A percentile compares a stretch with the other conserved stretches of the same genome.
These are phyloP conservation scores for Zaprionus tsacasi DNA, from an alignment of 1,140 invertebrate genomes.

Conservation along the genomic window DNA sequence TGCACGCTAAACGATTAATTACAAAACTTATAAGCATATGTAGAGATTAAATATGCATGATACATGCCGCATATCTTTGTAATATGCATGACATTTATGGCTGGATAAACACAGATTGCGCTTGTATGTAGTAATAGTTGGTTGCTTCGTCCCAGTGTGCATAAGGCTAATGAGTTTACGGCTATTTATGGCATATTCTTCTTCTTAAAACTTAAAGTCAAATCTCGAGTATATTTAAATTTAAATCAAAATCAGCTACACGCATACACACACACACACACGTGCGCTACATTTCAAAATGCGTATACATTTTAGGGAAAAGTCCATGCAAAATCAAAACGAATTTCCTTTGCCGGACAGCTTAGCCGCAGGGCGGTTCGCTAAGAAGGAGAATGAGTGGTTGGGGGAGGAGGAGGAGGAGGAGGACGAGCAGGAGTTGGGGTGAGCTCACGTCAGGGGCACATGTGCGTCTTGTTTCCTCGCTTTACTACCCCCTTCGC, in stretches of 20 bases:
- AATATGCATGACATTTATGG: constrained; percentile 20
- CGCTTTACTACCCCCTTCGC: constrained; percentile 20
- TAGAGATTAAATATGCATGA: not conserved
- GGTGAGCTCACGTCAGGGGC: constrained; percentile 30
- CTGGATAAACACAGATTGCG: constrained; percentile 1
- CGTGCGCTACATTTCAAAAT: constrained; percentile 72
- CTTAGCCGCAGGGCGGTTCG: constrained; percentile 41
- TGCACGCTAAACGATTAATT: constrained; percentile 35
- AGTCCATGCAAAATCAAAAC: constrained; percentile 79
- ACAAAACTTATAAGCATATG: constrained; percentile 9
- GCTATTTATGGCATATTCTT: constrained; percentile 29
- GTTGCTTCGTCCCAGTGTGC: constrained; percentile 12
- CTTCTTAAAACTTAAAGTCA: constrained; percentile 27
- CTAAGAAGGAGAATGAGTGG: not conserved
- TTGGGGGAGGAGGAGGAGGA: not conserved
- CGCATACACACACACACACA: constrained; percentile 48
- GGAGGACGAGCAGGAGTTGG: not conserved
- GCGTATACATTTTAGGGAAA: constrained; percentile 64
- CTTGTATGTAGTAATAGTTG: not conserved
- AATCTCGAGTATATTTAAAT: constrained; percentile 7
- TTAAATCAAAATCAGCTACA: constrained; percentile 37
- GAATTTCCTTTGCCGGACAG: constrained; percentile 70
- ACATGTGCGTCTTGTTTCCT: constrained; percentile 53
- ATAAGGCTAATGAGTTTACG: constrained; percentile 31
- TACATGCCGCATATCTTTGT: not conserved